phyloP scores from a whole-genome alignment of 2,797 vertebrate species.

The Coregonus suidteri region DNA sequence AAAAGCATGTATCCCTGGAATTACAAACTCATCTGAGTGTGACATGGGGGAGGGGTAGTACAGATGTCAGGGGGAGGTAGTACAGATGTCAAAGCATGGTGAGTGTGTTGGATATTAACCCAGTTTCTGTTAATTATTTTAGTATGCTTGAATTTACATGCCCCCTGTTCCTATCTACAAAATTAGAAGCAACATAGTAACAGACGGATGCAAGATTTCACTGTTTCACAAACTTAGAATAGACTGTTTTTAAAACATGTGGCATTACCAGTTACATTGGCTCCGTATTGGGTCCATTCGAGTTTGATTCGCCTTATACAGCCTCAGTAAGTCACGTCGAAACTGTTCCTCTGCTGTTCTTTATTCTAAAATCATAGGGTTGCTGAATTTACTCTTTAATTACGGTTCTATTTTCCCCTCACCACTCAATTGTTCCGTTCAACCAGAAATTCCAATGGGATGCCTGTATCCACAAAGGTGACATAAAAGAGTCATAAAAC shows the following conservation, averaged over 20 bases:
- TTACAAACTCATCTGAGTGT: slow-evolving; percentile 48
- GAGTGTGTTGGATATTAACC: slow-evolving; percentile 37
- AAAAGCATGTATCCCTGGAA: slow-evolving; percentile 57
- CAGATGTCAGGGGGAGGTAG: slow-evolving; percentile 17
- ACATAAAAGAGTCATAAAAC: not conserved
- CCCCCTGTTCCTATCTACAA: slow-evolving; percentile 14
- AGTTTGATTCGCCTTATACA: not conserved
- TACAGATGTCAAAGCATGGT: slow-evolving; percentile 37
- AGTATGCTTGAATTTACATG: slow-evolving; percentile 19
- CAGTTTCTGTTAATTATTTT: slow-evolving; percentile 39
- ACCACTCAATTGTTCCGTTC: slow-evolving; percentile 15
- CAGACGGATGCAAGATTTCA: not conserved
- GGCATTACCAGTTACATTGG: not conserved
- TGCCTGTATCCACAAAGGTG: slow-evolving; percentile 2
- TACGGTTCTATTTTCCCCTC: slow-evolving; percentile 7
- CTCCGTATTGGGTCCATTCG: not conserved
- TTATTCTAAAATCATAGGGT: slow-evolving; percentile 18
- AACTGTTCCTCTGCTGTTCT: not conserved
- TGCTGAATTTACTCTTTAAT: slow-evolving; percentile 12
- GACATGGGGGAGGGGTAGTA: not conserved
- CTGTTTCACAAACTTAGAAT: not conserved
- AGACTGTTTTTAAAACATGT: not conserved
- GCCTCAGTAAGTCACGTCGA: not conserved
- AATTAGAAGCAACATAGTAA: slow-evolving; percentile 14
- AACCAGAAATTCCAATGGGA: slow-evolving; percentile 2